Base-by-base conservation (phyloP, 2,113 vertebrate species). In the Montifringilla adamsi region DNA sequence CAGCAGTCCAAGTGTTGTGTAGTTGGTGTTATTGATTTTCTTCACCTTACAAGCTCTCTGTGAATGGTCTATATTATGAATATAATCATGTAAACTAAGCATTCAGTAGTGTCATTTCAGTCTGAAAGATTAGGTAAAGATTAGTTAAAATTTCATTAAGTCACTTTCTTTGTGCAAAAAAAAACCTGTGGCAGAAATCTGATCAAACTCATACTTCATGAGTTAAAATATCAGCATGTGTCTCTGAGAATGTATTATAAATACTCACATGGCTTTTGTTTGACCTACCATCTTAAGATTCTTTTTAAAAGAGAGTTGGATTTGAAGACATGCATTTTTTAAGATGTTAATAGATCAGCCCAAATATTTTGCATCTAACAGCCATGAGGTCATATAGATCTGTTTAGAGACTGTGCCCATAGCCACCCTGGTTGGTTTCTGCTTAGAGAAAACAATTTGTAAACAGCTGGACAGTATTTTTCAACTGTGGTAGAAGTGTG, bases 291-390 rank as follows among this genome's bases (percentile, higher is more conserved):
- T 13, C 46, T 80, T 58, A 60, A 58, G 78, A 73, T 6, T 60
- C 0, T 10, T 60, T 68, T 78, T 9, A 24, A 46, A 43, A 84
- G 27, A 26, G 1, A 46, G 10, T 8, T 59, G 15, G 9, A 50
- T 82, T 72, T 82, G 10, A 10, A 9, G 24, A 3, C 4, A 5
- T 1, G 3, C 11, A 21, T 43, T n/a, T 86, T 66, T 58, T 9
- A 62, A 86, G 68, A 41, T 43, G 55, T 78, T 89, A 23, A 52
- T 27, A 88, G 55, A 92, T 86, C 5, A 44, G 37, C 83, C 50
- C 76, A 69, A 81, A 87, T 92, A 85, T 69, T 92, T 95, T 77
- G 41, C 68, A 93, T 90, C 59, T 90, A 88, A 83, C 11, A 43
- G 37, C 66, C 74, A 85, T 49, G 84, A 95, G 91, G 74, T 95